These are phyloP conservation scores for Steatornis caripensis DNA, from an alignment of 2,113 vertebrate species.

Conservation along the genomic window DNA sequence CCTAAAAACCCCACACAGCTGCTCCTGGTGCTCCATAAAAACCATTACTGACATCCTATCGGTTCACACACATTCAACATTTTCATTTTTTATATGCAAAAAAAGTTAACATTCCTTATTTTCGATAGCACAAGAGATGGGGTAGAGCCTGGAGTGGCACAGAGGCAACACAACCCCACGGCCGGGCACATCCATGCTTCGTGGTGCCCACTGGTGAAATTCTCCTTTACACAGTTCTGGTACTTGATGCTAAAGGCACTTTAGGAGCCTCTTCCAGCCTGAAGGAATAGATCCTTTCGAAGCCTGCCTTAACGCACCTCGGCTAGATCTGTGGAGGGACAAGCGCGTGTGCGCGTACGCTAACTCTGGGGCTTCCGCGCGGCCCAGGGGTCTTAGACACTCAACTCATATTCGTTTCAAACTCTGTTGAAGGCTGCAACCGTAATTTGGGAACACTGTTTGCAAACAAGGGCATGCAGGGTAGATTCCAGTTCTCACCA, in stretches of 20 bases:
- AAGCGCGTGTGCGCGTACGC: fast-evolving
- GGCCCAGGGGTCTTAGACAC: neutral
- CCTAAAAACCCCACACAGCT: neutral
- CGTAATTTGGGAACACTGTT: neutral
- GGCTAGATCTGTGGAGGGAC: neutral
- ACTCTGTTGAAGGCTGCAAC: neutral
- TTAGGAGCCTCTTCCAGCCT: neutral
- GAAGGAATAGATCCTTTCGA: neutral
- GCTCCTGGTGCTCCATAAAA: neutral
- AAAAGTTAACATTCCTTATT: too few relatives aligned
- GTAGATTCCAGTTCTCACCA: neutral
- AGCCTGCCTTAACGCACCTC: neutral
- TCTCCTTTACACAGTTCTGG: neutral
- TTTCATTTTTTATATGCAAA: neutral
- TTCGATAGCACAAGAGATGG: neutral
- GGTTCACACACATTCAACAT: neutral
- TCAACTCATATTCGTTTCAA: fast-evolving
- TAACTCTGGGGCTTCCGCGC: fast-evolving
- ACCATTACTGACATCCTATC: fast-evolving
- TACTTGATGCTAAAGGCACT: neutral
- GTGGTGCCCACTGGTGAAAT: neutral
- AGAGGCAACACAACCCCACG: neutral
- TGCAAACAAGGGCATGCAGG: fast-evolving
- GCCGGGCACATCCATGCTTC: fast-evolving
- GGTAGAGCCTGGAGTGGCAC: fast-evolving